Percentiles rank a stretch among this genome's conserved stretches.
Evolutionary conservation across 2,113 vertebrate species (phyloP).

Genomic region (Nesogale talazaci): DNA sequence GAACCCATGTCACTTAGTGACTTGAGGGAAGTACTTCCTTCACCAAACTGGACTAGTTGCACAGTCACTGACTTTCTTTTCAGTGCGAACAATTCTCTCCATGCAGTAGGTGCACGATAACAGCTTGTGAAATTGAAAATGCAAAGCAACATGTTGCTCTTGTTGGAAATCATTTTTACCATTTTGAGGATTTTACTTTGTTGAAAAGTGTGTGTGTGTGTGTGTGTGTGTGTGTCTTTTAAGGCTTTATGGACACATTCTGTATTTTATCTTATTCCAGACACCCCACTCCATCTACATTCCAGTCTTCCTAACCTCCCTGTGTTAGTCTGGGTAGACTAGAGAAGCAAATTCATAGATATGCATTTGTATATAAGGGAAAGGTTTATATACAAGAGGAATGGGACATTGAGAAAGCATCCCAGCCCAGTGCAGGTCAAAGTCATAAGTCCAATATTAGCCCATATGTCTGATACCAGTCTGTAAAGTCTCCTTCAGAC

Average conservation of each 20-base stretch:
- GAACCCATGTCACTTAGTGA: not conserved
- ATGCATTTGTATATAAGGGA: too few species aligned
- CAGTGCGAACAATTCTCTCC: not conserved
- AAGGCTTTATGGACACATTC: not conserved
- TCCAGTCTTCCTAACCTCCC: not conserved
- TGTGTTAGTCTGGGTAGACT: too few species aligned
- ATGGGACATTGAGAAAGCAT: too few species aligned
- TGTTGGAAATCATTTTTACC: not conserved
- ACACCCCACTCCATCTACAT: not conserved
- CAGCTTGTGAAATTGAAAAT: not conserved
- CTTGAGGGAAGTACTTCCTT: not conserved
- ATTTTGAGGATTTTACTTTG: not conserved
- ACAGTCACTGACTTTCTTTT: not conserved
- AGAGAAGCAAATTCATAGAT: too few species aligned
- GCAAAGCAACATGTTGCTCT: not conserved
- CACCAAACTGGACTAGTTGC: not conserved
- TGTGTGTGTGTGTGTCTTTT: not conserved
- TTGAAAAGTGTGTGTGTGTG: not conserved
- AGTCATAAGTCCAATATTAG: too few species aligned
- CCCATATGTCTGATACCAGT: too few species aligned
- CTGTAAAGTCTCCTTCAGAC: too few species aligned
- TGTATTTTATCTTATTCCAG: not conserved
- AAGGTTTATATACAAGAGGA: too few species aligned
- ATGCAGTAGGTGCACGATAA: not conserved
- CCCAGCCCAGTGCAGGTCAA: too few species aligned